A percentile compares a stretch with the other conserved stretches of the same genome.
phyloP scores from a whole-genome alignment of 1,140 invertebrate species.

The Proales similis region DNA sequence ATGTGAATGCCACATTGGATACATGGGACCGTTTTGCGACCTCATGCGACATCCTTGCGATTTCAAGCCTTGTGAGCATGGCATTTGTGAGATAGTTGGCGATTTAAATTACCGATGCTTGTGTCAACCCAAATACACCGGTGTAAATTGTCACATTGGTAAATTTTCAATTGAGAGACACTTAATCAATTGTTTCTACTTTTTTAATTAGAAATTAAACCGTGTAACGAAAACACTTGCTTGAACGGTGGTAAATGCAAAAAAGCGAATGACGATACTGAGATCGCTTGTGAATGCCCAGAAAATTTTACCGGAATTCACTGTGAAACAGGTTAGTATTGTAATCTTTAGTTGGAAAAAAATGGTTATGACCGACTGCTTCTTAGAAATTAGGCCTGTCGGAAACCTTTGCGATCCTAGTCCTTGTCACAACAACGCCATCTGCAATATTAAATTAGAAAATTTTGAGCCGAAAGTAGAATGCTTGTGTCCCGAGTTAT shows the following conservation, averaged over 20 bases:
- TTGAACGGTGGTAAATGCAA: conserved; percentile 31
- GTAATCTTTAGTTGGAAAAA: neutral
- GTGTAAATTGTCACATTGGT: conserved; percentile 37
- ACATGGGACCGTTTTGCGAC: conserved; percentile 35
- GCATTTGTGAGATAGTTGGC: conserved; percentile 22
- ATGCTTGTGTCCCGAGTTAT: conserved; percentile 17
- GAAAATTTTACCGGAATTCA: conserved; percentile 65
- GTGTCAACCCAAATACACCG: conserved; percentile 37
- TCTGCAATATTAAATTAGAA: conserved; percentile 53
- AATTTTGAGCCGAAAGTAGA: conserved; percentile 12
- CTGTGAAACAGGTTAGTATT: conserved; percentile 60
- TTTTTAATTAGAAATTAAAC: too few relatives aligned
- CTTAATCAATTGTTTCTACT: too few relatives aligned
- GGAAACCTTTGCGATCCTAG: conserved; percentile 58
- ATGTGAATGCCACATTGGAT: conserved; percentile 23
- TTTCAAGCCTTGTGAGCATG: conserved; percentile 30
- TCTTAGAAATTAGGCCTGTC: conserved; percentile 16
- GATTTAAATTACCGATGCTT: conserved; percentile 21
- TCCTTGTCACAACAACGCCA: conserved; percentile 70
- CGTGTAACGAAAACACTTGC: conserved; percentile 10
- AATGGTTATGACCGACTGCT: neutral
- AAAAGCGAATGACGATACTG: conserved; percentile 6
- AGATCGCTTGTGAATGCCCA: conserved; percentile 61
- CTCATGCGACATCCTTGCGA: conserved; percentile 16
- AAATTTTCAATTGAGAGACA: too few relatives aligned